These are phyloP conservation scores for Heliconius himera DNA, from an alignment of 1,140 invertebrate genomes.

Conservation along the genomic window DNA sequence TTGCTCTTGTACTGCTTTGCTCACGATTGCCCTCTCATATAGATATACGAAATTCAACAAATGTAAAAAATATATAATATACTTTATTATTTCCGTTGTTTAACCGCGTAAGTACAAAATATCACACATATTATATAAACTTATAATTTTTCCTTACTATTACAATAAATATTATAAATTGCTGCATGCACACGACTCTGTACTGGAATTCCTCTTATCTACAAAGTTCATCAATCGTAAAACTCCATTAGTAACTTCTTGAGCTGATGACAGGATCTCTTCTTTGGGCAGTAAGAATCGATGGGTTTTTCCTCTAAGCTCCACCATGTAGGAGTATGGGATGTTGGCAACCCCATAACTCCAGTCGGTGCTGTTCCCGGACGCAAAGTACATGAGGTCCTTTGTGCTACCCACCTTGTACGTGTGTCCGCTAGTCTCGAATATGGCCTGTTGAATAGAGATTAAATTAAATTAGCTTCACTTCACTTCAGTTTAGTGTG, in stretches of 20 bases:
- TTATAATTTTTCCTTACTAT: not conserved
- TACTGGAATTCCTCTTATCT: conserved; percentile 49
- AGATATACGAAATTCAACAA: not conserved
- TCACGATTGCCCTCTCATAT: too few relatives aligned
- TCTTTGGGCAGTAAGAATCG: conserved; percentile 87
- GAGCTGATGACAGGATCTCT: conserved; percentile 84
- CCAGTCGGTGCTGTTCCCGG: conserved; percentile 87
- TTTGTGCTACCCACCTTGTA: conserved; percentile 74
- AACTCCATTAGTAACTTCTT: conserved; percentile 84
- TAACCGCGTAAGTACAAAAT: not conserved
- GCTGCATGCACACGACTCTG: conserved; percentile 79
- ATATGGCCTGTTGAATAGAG: conserved; percentile 55
- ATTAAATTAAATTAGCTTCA: too few relatives aligned
- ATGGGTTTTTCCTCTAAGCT: conserved; percentile 84
- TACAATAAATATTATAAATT: conserved; percentile 29
- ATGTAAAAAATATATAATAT: not conserved
- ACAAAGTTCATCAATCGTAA: conserved; percentile 82
- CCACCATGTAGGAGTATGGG: conserved; percentile 86
- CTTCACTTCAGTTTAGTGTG: too few relatives aligned
- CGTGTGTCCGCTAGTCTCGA: conserved; percentile 53
- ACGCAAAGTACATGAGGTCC: conserved; percentile 80
- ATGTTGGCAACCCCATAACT: conserved; percentile 83
- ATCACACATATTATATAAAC: not conserved
- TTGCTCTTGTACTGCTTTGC: too few relatives aligned
- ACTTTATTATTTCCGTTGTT: not conserved